Base-by-base conservation (phyloP, 1,140 invertebrate species). In the Ylistrum balloti region DNA sequence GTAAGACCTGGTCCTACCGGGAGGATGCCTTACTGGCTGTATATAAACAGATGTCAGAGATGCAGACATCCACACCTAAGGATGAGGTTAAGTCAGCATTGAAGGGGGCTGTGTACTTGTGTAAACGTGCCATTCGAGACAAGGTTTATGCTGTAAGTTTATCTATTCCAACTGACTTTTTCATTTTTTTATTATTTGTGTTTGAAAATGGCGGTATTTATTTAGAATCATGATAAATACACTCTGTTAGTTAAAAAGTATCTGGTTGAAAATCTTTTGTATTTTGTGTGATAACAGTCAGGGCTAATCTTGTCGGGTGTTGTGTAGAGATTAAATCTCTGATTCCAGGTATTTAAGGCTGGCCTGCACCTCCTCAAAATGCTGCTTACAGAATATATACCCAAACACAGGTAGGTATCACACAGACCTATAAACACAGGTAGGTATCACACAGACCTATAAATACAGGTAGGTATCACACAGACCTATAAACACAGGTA, bases 1-100 rank as follows among this genome's bases (percentile, higher is more conserved):
- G 98, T 0, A 98, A 99, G 95, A 98, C 98, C 93, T 99, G 98
- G 96, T 97, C 98, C 22, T 98, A 99, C 95, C 98, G 99, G 94
- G 98, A 99, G 95, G 98, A 99, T 93, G 98, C 98, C 0, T 94
- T 99, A 28, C 97, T 98, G 91, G 97, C 97, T 22, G 96, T 99
- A 9, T 97, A 98, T 85, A 97, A 98, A 88, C 97, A 98, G 92
- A 96, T 99, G 93, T 91, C 94, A 45, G 95, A 96, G 89, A 91
- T 93, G 92, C 91, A 93, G 32, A 92, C 90, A 41, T 91, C 92
- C 22, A 90, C 87, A 86, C 93, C 92, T 86, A 96, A 95, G 91
- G 96, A 96, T n/a, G 96, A 96, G 45, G 94, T 95, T 11, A 94
- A 94, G 33, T 33, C 91, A 5, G 93, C 95, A 90, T 85, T 96